Evolutionary conservation across 2,113 vertebrate genomes (phyloP).

Genomic region (Pao palembangensis): DNA sequence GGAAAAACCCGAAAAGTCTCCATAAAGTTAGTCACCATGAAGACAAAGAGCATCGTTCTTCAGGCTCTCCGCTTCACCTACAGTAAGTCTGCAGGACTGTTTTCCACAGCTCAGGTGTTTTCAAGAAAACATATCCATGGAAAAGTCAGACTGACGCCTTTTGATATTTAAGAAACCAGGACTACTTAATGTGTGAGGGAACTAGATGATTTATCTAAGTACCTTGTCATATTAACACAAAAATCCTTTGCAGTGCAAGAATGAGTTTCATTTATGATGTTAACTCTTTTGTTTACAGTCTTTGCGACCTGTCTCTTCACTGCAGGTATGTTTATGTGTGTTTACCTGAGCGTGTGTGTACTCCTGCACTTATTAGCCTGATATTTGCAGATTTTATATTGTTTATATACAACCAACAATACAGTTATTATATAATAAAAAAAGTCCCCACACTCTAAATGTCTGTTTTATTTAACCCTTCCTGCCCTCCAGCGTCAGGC

Average conservation of each 20-base stretch:
- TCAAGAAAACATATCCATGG: neutral
- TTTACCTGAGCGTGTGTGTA: neutral
- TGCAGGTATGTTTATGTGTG: slow-evolving; percentile 47
- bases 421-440: no score
- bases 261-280: neutral
- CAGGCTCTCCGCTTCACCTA: slow-evolving; percentile 46
- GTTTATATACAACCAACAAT: no score
- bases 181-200: no score
- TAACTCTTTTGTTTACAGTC: slow-evolving; percentile 51
- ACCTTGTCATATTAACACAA: no score
- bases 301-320: slow-evolving; percentile 42
- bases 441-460: no score
- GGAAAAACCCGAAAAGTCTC: neutral
- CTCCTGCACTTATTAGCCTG: neutral
- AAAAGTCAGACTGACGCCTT: no score
- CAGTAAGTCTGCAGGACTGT: slow-evolving; percentile 47
- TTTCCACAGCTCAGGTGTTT: neutral
- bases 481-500: slow-evolving; percentile 48
- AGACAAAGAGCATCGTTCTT: slow-evolving; percentile 21
- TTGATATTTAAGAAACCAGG: no score
- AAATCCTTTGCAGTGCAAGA: no score
- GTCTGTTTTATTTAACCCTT: neutral
- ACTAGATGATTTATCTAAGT: no score
- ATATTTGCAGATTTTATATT: neutral
- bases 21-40: slow-evolving; percentile 32